Percentiles rank a stretch among this genome's conserved stretches.
Evolutionary conservation across 2,888 invertebrate species (phyloP).

Genomic region (Gerris lacustris): DNA sequence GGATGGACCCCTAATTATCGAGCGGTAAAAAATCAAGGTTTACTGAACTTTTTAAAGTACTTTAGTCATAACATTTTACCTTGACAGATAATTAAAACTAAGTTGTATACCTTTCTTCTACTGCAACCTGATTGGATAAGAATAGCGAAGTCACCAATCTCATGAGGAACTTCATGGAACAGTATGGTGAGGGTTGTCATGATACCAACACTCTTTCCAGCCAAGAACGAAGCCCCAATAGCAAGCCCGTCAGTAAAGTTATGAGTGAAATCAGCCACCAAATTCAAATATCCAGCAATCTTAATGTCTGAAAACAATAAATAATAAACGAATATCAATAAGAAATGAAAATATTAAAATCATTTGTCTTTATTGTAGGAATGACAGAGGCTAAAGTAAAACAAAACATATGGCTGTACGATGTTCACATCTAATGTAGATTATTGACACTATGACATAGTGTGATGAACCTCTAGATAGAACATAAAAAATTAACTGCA

Average conservation of each 20-base stretch:
- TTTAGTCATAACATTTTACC: no score
- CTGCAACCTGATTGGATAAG: constrained; percentile 93
- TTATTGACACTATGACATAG: no score
- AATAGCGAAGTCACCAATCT: constrained; percentile 99
- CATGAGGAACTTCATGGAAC: constrained; percentile 97
- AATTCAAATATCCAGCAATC: constrained; percentile 86
- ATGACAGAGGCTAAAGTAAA: no score
- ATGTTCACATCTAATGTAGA: no score
- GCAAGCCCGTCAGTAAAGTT: constrained; percentile 99
- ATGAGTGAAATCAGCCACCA: constrained; percentile 96
- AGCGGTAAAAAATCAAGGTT: no score
- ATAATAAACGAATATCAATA: not conserved
- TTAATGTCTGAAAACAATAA: constrained; percentile 43
- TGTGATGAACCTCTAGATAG: no score
- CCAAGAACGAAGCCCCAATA: constrained; percentile 93
- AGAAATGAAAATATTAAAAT: not conserved
- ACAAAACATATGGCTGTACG: no score
- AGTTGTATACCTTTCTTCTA: constrained; percentile 53
- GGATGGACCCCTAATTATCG: no score
- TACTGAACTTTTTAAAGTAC: no score
- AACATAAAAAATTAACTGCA: no score
- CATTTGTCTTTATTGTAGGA: no score
- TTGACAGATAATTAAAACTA: no score
- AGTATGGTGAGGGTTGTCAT: constrained; percentile 92
- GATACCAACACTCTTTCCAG: constrained; percentile 72